These are phyloP conservation scores for Corynorhinus townsendii DNA, from an alignment of 2,113 vertebrate species.

Conservation along the genomic window DNA sequence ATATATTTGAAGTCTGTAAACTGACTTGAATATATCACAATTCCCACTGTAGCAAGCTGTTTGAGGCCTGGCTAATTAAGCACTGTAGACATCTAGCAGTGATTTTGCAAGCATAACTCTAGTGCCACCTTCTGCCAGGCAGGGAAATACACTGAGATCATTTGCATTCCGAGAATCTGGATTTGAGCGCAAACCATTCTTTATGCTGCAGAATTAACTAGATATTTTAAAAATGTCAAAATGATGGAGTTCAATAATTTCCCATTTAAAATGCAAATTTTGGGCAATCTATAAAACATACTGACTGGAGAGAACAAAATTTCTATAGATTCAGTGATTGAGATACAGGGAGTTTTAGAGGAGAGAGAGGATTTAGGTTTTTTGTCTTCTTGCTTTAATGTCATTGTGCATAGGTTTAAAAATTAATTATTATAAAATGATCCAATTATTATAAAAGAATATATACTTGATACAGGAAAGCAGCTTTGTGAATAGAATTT, in stretches of 20 bases:
- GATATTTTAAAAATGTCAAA: not conserved
- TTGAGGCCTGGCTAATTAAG: constrained; percentile 6
- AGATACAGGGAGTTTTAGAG: not conserved
- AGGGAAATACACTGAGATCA: not conserved
- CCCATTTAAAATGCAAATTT: not conserved
- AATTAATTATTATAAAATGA: not conserved
- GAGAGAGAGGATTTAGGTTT: not conserved
- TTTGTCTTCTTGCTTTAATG: not conserved
- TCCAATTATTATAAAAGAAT: not conserved
- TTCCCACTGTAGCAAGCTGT: not conserved
- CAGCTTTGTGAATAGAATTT: not conserved
- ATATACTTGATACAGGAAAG: not conserved
- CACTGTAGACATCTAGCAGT: not conserved
- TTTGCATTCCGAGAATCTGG: not conserved
- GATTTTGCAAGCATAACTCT: constrained; percentile 42
- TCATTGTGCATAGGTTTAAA: not conserved
- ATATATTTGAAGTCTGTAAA: not conserved
- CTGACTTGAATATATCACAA: not conserved
- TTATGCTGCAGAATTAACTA: not conserved
- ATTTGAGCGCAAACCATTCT: not conserved
- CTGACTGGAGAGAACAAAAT: not conserved
- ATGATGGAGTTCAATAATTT: not conserved
- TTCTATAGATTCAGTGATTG: not conserved
- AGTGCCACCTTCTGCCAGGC: constrained; percentile 68
- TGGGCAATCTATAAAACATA: not conserved